phyloP scores from a whole-genome alignment of 2,113 vertebrate genomes.

The Thermophis baileyi region DNA sequence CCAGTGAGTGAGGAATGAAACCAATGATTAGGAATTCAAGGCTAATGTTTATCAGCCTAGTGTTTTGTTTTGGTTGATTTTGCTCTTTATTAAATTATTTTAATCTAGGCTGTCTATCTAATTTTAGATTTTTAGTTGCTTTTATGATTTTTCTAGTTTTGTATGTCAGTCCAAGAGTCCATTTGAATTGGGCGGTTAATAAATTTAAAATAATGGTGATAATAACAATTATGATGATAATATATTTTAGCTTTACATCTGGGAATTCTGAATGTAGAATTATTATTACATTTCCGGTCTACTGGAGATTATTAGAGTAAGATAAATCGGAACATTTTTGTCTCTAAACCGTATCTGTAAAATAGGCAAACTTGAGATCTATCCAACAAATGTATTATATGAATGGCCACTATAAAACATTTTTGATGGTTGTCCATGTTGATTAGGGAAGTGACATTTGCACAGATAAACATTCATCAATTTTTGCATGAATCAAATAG shows the following conservation, averaged over 20 bases:
- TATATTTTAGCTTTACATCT: not conserved
- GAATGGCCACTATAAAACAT: not conserved
- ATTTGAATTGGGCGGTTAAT: not conserved
- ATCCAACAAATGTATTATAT: not conserved
- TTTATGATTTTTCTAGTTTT: not conserved
- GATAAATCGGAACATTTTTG: not conserved
- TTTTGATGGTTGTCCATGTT: not conserved
- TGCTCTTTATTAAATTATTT: not conserved
- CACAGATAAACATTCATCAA: not conserved
- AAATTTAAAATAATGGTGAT: not conserved
- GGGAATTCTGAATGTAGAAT: not conserved
- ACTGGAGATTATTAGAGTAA: not conserved
- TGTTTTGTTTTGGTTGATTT: not conserved
- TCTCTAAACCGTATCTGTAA: not conserved
- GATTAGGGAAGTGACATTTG: not conserved
- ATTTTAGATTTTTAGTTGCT: not conserved
- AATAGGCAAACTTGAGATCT: not conserved
- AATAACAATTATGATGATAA: not conserved
- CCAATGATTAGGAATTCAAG: not conserved
- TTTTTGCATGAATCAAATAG: not conserved
- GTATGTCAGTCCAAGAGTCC: not conserved
- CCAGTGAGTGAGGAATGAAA: not conserved
- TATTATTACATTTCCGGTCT: not conserved
- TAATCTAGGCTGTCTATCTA: not conserved
- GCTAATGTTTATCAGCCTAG: not conserved